phyloP scores from a whole-genome alignment of 2,113 vertebrate species.

The Anarrhichthys ocellatus region DNA sequence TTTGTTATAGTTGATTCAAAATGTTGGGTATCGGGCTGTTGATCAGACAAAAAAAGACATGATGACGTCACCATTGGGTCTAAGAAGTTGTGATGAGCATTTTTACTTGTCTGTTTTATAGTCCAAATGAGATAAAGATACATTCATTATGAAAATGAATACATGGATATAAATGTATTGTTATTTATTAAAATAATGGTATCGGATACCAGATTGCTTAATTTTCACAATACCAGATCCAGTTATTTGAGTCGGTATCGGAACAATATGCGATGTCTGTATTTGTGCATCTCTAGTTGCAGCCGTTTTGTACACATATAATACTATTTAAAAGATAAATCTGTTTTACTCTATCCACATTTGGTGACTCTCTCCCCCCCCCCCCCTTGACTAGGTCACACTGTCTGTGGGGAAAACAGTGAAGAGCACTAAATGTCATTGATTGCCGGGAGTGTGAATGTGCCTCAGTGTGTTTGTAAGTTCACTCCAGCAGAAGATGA shows the following conservation, averaged over 20 bases:
- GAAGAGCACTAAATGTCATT: constrained; percentile 37
- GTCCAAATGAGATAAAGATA: not conserved
- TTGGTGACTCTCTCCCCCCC: not conserved
- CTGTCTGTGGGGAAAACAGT: constrained; percentile 3
- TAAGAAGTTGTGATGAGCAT: not conserved
- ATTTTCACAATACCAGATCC: too few species aligned
- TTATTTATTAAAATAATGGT: too few species aligned
- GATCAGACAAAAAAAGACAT: not conserved
- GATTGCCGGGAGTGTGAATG: constrained; percentile 22
- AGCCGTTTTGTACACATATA: not conserved
- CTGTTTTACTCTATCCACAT: not conserved
- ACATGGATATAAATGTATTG: too few species aligned
- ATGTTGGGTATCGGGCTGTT: not conserved
- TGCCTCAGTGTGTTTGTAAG: constrained; percentile 19
- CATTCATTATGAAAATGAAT: not conserved
- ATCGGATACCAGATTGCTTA: too few species aligned
- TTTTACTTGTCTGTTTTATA: not conserved
- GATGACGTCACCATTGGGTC: not conserved
- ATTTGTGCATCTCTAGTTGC: not conserved
- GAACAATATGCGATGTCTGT: not conserved
- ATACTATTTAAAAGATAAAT: not conserved
- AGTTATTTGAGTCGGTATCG: too few species aligned
- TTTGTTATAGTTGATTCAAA: not conserved
- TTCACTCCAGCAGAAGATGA: constrained; percentile 42
- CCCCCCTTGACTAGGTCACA: constrained; percentile 15